Base-by-base conservation (phyloP, 2,797 vertebrate genomes). In the Lindbergichthys nudifrons region DNA sequence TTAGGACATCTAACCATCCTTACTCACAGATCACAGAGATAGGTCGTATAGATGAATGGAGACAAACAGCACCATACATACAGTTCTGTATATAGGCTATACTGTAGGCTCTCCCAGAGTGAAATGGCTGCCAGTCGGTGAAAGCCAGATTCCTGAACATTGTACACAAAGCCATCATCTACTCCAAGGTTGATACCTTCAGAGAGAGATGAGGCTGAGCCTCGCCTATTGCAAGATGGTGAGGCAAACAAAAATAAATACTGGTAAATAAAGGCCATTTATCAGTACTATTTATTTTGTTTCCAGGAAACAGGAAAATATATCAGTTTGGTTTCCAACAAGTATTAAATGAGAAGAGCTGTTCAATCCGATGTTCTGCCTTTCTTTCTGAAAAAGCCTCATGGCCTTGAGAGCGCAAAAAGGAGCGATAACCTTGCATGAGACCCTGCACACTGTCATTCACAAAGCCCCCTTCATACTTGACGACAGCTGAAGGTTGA, bases 401-500 rank as follows among this genome's bases (percentile, higher is more conserved):
- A 23, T 3, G 30, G 78, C 82, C 74, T 85, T 88, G 60, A 73
- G 56, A 73, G 73, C 7, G 36, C 15, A 46, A 3, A 12, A 32
- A 15, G 73, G 70, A 73, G 73, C 3, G 64, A 74, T 79, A 65
- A 83, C 84, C 82, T 85, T 78, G 73, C 60, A 65, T 21, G 57
- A 77, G 19, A 43, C 72, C 2, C 2, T 10, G 36, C 30, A 32
- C 57, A 52, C 67, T 70, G 68, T 81, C 41, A 62, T 84, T 80
- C 69, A 78, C 62, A 71, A 72, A 45, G 59, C 68, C 68, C 47
- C n/a, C 15, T 64, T 53, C 46, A 21, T 70, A 43, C 45, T 66
- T 26, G 66, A 58, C 5, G 59, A 75, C 77, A 81, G 83, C 83
- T 77, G 82, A 92, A 87, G 88, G 90, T 86, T 83, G 75, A 51